Evolutionary conservation across 2,888 invertebrate genomes (phyloP).

Genomic region (Ochropacha duplaris): DNA sequence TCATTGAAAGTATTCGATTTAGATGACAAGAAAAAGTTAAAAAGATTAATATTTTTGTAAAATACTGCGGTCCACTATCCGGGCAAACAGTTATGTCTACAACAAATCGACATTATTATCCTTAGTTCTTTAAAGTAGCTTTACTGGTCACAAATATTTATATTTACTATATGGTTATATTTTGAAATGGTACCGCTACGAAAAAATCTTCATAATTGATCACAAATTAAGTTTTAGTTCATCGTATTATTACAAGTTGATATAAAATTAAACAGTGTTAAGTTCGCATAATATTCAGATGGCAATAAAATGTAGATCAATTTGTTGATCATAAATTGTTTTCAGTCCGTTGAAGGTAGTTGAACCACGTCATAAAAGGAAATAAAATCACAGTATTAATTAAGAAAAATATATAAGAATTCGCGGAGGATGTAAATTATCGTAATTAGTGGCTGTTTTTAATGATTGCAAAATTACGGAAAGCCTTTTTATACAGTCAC

Average conservation of each 20-base stretch:
- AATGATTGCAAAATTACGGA: conserved; percentile 25
- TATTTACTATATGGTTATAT: conserved; percentile 33
- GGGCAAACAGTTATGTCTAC: conserved; percentile 31
- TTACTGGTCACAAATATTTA: conserved; percentile 31
- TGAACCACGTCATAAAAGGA: conserved; percentile 25
- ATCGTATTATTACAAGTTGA: conserved; percentile 6
- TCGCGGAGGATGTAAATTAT: conserved; percentile 29
- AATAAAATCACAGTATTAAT: conserved; percentile 25
- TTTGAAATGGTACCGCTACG: conserved; percentile 26
- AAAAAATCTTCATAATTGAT: conserved; percentile 3
- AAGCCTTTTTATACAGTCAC: conserved; percentile 29
- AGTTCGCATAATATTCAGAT: conserved; percentile 27
- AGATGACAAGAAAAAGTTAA: background rate
- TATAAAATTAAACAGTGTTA: conserved; percentile 13
- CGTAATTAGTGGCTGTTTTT: conserved; percentile 11
- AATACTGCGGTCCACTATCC: conserved; percentile 22
- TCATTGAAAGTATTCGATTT: background rate
- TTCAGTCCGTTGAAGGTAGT: conserved; percentile 12
- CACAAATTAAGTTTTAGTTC: background rate
- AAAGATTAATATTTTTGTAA: background rate
- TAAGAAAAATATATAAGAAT: background rate
- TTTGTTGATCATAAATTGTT: conserved; percentile 25
- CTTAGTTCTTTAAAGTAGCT: conserved; percentile 32
- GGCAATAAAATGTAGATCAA: conserved; percentile 23
- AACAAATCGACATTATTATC: conserved; percentile 30